Conservation (phyloP, 2,113 vertebrate species). For the Pluvialis apricaria region DNA sequence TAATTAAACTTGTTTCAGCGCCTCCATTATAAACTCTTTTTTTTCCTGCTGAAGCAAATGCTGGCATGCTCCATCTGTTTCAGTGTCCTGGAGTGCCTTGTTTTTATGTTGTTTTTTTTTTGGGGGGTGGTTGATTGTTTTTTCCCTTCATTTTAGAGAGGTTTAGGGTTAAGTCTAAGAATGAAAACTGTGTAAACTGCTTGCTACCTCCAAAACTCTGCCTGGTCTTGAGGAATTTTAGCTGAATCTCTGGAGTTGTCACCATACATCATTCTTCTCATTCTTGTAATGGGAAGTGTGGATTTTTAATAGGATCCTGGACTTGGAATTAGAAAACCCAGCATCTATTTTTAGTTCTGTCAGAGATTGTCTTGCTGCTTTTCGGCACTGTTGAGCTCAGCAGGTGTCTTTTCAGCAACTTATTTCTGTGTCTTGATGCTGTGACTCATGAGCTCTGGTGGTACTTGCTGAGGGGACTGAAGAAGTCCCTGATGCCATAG, state of each 20-base stretch:
- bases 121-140: fast-evolving
- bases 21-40: background rate
- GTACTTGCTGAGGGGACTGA: background rate
- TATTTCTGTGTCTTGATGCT: background rate
- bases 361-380: background rate
- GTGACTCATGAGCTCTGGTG: background rate
- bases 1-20: slow-evolving; percentile 40
- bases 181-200: background rate
- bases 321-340: background rate
- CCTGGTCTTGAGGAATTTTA: background rate
- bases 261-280: background rate
- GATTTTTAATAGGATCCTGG: background rate
- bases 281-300: background rate
- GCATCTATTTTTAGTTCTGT: background rate
- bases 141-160: background rate
- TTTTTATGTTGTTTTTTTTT: background rate
- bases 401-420: background rate
- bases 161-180: background rate
- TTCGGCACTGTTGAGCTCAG: background rate
- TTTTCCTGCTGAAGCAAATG: slow-evolving; percentile 2
- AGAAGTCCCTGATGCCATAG: background rate
- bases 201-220: background rate
- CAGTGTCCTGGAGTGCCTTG: slow-evolving; percentile 1
- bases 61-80: slow-evolving; percentile 26
- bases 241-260: background rate